Base-by-base conservation (phyloP, 2,888 invertebrate species). In the Xylocampa areola region DNA sequence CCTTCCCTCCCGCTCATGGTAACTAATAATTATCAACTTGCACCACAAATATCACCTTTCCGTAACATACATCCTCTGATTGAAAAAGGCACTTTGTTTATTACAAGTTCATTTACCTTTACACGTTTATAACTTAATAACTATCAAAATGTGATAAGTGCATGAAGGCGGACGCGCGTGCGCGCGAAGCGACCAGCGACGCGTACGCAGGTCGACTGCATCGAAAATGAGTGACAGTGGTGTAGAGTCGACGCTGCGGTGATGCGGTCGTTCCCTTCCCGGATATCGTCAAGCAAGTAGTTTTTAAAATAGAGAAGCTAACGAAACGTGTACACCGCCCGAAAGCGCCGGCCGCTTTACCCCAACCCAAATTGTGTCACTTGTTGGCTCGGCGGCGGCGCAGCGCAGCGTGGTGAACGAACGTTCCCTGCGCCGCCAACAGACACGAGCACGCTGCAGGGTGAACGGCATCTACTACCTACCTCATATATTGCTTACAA, bases 291-390 rank as follows among this genome's bases (percentile, higher is more conserved):
- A 83, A 88, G 84, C 86, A 90, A 90, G 90, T 90, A 87, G 88
- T 90, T 92, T 92, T 91, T 92, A 89, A 91, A 93, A 92, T 92
- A 93, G 90, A 92, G 92, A 91, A 92, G 86, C 89, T 88, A 92
- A 91, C 92, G 91, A 90, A 91, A 91, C 92, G 92, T 90, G 91
- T 91, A 86, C 86, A 88, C 89, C 80, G 92, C 86, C 91, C 91
- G 90, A 92, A 92, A 92, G 92, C 91, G 88, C 89, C 91, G 87
- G 84, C 84, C 86, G 90, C 86, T 93, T 90, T 92, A 91, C 90
- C 90, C 90, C 84, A 86, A 87, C 85, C 82, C 85, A 81, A 91
- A 92, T 91, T 91, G 83, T 92, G 91, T 92, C 92, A 90, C 90
- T 92, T 88, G 89, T 77, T 82, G 80, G 80, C 79, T 76, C 78